A percentile compares a stretch with the other conserved stretches of the same genome.
These are phyloP conservation scores for Halichoerus grypus DNA, from an alignment of 2,113 vertebrate species.

Conservation along the genomic window DNA sequence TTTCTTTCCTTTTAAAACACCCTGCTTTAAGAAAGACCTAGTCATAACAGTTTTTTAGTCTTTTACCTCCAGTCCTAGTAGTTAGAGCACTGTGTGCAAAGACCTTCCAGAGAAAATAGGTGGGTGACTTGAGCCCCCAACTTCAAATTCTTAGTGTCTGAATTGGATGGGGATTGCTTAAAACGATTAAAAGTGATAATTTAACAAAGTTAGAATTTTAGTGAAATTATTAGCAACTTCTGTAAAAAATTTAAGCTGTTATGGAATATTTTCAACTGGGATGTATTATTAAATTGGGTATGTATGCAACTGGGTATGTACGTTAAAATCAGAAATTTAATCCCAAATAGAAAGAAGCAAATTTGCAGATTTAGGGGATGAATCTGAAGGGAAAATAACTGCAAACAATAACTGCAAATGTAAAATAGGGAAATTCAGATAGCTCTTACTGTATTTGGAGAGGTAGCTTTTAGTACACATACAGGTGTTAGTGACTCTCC, in stretches of 20 bases:
- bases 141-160: slow-evolving; percentile 11
- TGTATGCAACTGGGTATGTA: background rate
- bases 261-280: background rate
- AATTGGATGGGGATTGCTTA: slow-evolving; percentile 7
- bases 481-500: background rate
- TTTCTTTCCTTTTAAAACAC: slow-evolving; percentile 59
- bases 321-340: slow-evolving; percentile 56
- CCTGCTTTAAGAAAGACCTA: slow-evolving; percentile 56
- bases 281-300: background rate
- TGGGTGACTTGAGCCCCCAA: background rate
- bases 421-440: background rate
- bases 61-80: slow-evolving; percentile 33
- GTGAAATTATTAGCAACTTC: slow-evolving; percentile 13
- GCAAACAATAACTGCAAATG: background rate
- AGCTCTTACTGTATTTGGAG: background rate
- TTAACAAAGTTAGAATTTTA: slow-evolving; percentile 37
- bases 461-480: background rate
- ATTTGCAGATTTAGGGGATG: slow-evolving; percentile 4
- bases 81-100: slow-evolving; percentile 4
- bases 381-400: slow-evolving; percentile 8
- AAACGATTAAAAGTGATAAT: background rate
- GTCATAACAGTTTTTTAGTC: slow-evolving; percentile 44
- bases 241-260: background rate
- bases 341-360: slow-evolving; percentile 43
- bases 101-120: slow-evolving; percentile 46